Percentiles rank a stretch among this genome's conserved stretches.
Conservation (phyloP, 2,113 vertebrate species). For the Coregonus clupeaformis region DNA sequence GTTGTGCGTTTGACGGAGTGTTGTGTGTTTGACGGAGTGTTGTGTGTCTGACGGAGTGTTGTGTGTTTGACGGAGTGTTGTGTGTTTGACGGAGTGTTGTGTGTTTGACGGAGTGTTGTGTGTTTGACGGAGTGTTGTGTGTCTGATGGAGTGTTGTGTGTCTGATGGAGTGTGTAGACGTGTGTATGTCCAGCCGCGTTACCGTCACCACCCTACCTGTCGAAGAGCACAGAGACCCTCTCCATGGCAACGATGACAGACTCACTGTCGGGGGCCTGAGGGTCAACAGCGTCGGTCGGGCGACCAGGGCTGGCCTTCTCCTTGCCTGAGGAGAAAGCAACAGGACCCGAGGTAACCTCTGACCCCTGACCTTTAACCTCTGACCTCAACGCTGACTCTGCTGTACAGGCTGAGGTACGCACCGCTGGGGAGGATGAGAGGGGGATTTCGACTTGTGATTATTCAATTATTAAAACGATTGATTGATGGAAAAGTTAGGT, state of each 20-base stretch:
- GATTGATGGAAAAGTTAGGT: too few relatives aligned
- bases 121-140: too few relatives aligned
- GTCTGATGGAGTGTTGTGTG: not conserved
- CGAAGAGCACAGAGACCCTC: constrained; percentile 95
- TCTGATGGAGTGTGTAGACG: not conserved
- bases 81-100: too few relatives aligned
- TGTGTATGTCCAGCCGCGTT: not conserved
- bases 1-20: too few relatives aligned
- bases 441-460: constrained; percentile 13
- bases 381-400: constrained; percentile 51
- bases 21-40: too few relatives aligned
- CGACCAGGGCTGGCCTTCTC: constrained; percentile 90
- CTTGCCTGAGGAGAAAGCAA: constrained; percentile 83
- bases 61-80: too few relatives aligned
- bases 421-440: constrained; percentile 70
- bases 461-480: not conserved
- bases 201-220: constrained; percentile 77
- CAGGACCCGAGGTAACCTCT: constrained; percentile 68
- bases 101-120: too few relatives aligned
- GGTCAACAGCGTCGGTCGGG: constrained; percentile 75
- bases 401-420: constrained; percentile 27
- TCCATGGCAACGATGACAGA: constrained; percentile 98
- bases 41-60: too few relatives aligned
- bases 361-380: constrained; percentile 71
- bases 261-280: constrained; percentile 88